Evolutionary conservation across 2,113 vertebrate species (phyloP).

Genomic region (Tragelaphus strepsiceros): DNA sequence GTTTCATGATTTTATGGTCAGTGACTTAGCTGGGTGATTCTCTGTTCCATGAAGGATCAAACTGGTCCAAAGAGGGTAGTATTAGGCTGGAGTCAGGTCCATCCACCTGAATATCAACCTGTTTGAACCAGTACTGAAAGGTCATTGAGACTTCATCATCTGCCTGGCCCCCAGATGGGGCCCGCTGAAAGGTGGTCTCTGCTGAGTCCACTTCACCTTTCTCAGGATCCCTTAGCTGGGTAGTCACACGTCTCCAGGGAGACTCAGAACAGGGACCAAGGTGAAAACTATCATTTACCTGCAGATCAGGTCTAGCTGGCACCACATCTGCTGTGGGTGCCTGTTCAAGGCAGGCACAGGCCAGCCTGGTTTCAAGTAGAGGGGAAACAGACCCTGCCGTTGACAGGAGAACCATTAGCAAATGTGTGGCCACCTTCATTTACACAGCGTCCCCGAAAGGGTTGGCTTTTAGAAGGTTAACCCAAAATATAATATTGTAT

Average conservation of each 20-base stretch:
- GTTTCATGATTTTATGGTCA: background rate
- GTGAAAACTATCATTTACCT: background rate
- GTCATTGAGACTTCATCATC: background rate
- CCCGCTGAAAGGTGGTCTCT: background rate
- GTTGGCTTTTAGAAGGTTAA: background rate
- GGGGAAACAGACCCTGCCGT: accelerated
- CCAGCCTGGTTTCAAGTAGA: background rate
- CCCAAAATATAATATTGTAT: background rate
- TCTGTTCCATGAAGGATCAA: background rate
- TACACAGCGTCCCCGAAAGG: background rate
- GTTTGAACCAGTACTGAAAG: background rate
- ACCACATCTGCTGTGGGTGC: background rate
- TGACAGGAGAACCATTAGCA: accelerated
- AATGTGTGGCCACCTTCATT: background rate
- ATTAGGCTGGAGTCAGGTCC: background rate
- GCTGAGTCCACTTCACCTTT: background rate
- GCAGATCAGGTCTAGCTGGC: background rate
- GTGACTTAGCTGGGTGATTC: background rate
- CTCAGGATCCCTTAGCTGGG: background rate
- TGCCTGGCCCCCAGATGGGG: accelerated
- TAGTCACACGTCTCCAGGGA: background rate
- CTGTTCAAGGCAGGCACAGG: background rate
- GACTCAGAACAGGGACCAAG: background rate
- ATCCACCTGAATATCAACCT: background rate
- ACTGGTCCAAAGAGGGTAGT: background rate